These are phyloP conservation scores for Cinclus mexicanus DNA, from an alignment of 2,113 vertebrate species.

Conservation along the genomic window DNA sequence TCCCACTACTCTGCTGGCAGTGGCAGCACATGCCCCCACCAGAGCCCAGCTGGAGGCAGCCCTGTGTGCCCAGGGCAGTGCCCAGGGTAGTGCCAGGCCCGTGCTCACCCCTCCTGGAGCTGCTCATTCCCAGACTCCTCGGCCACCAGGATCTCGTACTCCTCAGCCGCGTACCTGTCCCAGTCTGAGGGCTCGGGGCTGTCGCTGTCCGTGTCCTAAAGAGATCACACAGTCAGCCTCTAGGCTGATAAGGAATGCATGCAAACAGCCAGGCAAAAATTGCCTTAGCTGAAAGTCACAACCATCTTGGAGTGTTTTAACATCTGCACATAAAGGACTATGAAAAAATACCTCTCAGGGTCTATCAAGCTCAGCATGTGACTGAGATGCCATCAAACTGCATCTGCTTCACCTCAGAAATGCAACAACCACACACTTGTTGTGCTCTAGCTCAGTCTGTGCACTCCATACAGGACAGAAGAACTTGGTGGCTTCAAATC, in stretches of 20 bases:
- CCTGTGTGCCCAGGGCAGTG: not conserved
- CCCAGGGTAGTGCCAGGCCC: not conserved
- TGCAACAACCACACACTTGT: not conserved
- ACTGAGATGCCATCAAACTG: not conserved
- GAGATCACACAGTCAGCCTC: conserved; percentile 8
- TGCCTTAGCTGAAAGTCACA: not conserved
- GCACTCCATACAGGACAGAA: not conserved
- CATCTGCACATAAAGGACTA: not conserved
- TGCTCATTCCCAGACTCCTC: conserved; percentile 95
- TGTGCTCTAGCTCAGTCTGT: not conserved
- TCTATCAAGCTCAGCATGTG: not conserved
- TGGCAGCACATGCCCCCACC: not conserved
- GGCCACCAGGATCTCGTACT: conserved; percentile 96
- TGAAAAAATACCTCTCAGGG: not conserved
- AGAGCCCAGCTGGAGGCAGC: not conserved
- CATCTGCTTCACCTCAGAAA: not conserved
- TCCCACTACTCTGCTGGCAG: not conserved
- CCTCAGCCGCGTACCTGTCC: conserved; percentile 96
- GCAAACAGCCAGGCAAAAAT: not conserved
- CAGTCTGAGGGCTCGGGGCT: conserved; percentile 95
- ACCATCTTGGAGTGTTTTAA: not conserved
- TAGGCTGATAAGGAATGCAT: accelerated
- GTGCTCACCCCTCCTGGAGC: conserved; percentile 89
- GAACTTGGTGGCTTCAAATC: not conserved
- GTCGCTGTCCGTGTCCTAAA: conserved; percentile 89